phyloP scores from a whole-genome alignment of 2,797 vertebrate species.

The Geotrypetes seraphini region DNA sequence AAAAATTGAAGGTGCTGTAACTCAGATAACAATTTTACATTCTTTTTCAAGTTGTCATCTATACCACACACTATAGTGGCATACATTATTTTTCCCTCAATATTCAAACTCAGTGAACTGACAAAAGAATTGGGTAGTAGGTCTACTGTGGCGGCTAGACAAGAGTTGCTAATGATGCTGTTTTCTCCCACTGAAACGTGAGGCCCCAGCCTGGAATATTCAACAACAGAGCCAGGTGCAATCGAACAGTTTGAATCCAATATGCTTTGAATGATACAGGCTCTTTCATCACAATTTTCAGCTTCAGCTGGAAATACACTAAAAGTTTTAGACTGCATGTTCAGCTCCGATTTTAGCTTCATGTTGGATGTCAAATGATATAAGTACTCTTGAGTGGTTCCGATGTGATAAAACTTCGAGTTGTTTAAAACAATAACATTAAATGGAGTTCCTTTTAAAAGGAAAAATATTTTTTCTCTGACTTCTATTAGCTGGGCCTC shows the following conservation, averaged over 20 bases:
- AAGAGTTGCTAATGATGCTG: conserved; percentile 71
- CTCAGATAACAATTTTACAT: conserved; percentile 38
- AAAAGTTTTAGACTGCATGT: conserved; percentile 60
- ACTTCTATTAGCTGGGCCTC: conserved; percentile 47
- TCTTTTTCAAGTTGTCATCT: conserved; percentile 66
- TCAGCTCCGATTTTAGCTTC: conserved; percentile 63
- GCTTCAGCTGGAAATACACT: conserved; percentile 35
- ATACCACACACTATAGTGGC: conserved; percentile 65
- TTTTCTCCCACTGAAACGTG: conserved; percentile 53
- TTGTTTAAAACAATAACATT: conserved; percentile 79
- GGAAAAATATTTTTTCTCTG: conserved; percentile 66
- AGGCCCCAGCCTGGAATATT: conserved; percentile 70
- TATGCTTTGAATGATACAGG: conserved; percentile 72
- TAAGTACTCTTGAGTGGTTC: conserved; percentile 77
- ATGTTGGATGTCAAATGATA: conserved; percentile 59
- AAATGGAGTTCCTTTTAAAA: conserved; percentile 66
- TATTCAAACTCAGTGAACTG: conserved; percentile 66
- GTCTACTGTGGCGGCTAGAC: conserved; percentile 32
- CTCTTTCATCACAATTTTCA: not conserved
- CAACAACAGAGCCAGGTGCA: conserved; percentile 63
- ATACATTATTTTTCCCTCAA: conserved; percentile 35
- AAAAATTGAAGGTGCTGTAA: conserved; percentile 50
- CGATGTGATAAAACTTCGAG: conserved; percentile 89
- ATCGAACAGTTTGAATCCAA: conserved; percentile 51
- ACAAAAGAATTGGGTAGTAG: conserved; percentile 69